Base-by-base conservation (phyloP, 2,113 vertebrate genomes). In the Chrysemys picta region DNA sequence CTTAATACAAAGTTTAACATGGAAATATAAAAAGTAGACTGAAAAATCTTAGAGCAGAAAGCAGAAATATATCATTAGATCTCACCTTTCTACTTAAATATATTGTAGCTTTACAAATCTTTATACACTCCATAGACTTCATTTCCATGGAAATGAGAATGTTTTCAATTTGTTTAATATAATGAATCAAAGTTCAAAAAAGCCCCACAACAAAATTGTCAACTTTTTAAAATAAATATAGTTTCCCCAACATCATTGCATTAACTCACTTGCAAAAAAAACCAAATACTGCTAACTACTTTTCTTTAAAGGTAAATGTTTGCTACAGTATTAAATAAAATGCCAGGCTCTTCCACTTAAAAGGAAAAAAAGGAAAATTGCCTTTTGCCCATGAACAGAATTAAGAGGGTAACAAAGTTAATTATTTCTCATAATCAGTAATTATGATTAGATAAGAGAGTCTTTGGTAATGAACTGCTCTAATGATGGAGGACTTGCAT, bases 341-440 rank as follows among this genome's bases (percentile, higher is more conserved):
- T 65, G 80, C 52, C n/a, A 80, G 72, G 38, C 59, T 38, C 38
- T 89, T 93, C 35, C 9, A 54, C 7, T 2, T 14, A 62, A 91
- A 85, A 82, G 81, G 49, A 76, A 52, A 50, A 50, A 85, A 6
- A 82, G n/a, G 72, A 88, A 90, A 50, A 87, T 31, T 90, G 57
- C 88, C 85, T 96, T 97, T 96, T 97, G 94, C 92, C 93, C 93
- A 94, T 45, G 90, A 97, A 96, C 86, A 97, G 94, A 97, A 98
- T 93, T 96, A 95, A 96, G 95, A 97, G 95, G 97, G 95, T 97
- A 98, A 97, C 97, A 97, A 98, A 98, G 97, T 99, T 99, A 99
- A 99, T 99, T 99, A 99, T 95, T 96, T 96, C 98, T 98, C 98
- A 99, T 99, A 98, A 99, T 99, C 98, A 99, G 98, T 99, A 98